Conservation (phyloP, 2,113 vertebrate species). For the Leucopsar rothschildi region DNA sequence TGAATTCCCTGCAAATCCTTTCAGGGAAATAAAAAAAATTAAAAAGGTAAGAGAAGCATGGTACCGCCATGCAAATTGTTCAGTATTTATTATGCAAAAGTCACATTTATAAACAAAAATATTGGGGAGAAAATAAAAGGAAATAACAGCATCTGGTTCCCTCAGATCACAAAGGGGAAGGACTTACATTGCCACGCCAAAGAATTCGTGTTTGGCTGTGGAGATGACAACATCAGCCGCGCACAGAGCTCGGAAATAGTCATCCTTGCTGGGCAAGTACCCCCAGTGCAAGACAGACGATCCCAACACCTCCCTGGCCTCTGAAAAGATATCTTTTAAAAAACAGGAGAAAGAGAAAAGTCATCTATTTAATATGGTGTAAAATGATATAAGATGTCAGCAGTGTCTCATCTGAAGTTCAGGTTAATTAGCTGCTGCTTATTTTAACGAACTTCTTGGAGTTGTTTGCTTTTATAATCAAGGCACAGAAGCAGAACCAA, state of each 20-base stretch:
- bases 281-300: conserved; percentile 88
- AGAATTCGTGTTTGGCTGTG: conserved; percentile 95
- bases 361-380: conserved; percentile 89
- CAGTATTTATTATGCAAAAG: not conserved
- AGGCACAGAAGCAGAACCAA: conserved; percentile 99
- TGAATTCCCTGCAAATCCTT: not conserved
- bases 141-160: conserved; percentile 46
- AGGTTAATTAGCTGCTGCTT: conserved; percentile 99
- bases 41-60: not conserved
- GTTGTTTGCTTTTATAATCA: conserved; percentile 99
- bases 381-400: conserved; percentile 92
- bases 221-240: conserved; percentile 92
- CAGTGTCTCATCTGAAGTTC: conserved; percentile 93
- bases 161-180: conserved; percentile 45
- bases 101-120: not conserved
- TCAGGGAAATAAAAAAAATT: not conserved
- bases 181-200: conserved; percentile 95
- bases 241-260: conserved; percentile 85
- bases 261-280: conserved; percentile 84
- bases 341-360: conserved; percentile 76
- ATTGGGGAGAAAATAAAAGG: not conserved
- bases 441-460: conserved; percentile 99
- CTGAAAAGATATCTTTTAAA: conserved; percentile 85
- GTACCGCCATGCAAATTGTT: not conserved
- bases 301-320: conserved; percentile 78